These are phyloP conservation scores for Fragum fragum DNA, from an alignment of 2,888 invertebrate species.

Conservation along the genomic window DNA sequence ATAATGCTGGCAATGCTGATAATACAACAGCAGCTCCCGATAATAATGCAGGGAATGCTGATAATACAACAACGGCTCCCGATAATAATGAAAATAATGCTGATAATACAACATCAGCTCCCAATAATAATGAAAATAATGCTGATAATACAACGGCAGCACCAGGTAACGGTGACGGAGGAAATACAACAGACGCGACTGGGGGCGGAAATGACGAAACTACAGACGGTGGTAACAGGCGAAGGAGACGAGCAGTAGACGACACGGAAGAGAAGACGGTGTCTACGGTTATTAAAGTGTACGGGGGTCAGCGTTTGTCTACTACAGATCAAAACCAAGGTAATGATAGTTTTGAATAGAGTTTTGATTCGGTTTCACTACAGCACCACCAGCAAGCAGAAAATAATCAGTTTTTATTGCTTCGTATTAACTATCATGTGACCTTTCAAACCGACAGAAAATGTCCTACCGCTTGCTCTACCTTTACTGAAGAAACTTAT, in stretches of 20 bases:
- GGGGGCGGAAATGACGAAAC: neutral
- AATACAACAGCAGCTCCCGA: neutral
- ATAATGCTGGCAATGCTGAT: neutral
- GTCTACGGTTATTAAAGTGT: constrained; percentile 7
- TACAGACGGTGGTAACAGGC: neutral
- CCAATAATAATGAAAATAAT: neutral
- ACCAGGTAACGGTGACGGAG: neutral
- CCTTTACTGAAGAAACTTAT: too few species aligned
- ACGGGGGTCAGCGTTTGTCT: neutral
- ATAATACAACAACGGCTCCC: neutral
- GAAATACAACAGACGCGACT: neutral
- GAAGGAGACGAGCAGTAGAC: neutral
- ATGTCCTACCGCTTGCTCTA: too few species aligned
- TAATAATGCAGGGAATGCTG: neutral
- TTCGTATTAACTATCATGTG: too few species aligned
- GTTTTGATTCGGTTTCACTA: too few species aligned
- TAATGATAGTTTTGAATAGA: too few species aligned
- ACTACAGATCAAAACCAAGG: neutral
- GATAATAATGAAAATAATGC: neutral
- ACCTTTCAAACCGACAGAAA: too few species aligned
- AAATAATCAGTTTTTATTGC: too few species aligned
- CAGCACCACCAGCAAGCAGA: too few species aligned
- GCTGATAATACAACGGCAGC: neutral
- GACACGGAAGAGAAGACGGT: constrained; percentile 21
- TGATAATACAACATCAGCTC: neutral